These are phyloP conservation scores for Andrena bucephala DNA, from an alignment of 2,888 invertebrate species.

Conservation along the genomic window DNA sequence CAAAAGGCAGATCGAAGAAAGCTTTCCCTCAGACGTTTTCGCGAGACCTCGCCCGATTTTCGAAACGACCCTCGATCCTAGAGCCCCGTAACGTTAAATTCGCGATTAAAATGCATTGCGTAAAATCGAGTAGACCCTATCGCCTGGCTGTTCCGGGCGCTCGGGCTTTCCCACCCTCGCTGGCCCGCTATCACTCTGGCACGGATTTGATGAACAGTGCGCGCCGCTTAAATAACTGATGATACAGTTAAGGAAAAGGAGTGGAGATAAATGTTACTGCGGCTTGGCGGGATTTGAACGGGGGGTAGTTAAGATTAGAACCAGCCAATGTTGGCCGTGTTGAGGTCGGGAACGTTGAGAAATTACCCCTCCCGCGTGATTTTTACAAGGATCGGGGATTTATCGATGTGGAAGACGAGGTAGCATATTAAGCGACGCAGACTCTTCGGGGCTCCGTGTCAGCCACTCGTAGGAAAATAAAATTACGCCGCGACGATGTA, in stretches of 20 bases:
- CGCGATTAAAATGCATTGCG: constrained; percentile 75
- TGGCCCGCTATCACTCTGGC: constrained; percentile 60
- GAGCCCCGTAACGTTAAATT: constrained; percentile 68
- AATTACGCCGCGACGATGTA: background rate
- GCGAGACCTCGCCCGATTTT: constrained; percentile 50
- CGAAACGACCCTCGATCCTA: constrained; percentile 44
- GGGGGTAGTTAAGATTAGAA: constrained; percentile 48
- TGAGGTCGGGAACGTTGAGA: constrained; percentile 29
- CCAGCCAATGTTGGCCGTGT: constrained; percentile 18
- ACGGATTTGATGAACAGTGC: constrained; percentile 64
- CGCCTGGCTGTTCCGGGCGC: constrained; percentile 18
- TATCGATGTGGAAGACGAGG: background rate
- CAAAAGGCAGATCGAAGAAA: constrained; percentile 6
- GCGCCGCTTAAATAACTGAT: constrained; percentile 62
- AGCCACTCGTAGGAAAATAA: background rate
- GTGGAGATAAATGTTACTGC: constrained; percentile 57
- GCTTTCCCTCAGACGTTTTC: constrained; percentile 32
- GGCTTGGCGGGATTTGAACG: constrained; percentile 37
- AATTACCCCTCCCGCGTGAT: constrained; percentile 15
- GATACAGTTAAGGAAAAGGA: constrained; percentile 59
- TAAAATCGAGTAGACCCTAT: constrained; percentile 66
- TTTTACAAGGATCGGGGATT: constrained; percentile 6
- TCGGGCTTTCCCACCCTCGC: constrained; percentile 19
- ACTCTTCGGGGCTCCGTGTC: no score
- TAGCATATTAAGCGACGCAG: background rate